A percentile compares a stretch with the other conserved stretches of the same genome.
Conservation (phyloP, 1,140 invertebrate genomes). For the Andrena cerasifolii region DNA sequence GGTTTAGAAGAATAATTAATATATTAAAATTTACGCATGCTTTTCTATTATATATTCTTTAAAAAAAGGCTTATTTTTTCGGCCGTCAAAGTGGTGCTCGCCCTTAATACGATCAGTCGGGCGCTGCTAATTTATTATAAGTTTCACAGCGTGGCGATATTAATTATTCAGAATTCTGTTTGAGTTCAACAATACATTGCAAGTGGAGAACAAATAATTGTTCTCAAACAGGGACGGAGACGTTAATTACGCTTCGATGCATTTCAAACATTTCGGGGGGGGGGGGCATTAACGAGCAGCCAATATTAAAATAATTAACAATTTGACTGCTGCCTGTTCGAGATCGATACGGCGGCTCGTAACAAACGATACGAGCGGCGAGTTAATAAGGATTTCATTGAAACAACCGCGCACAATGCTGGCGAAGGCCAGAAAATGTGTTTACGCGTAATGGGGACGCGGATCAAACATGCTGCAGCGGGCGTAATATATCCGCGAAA, state of each 20-base stretch:
- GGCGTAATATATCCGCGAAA: background rate
- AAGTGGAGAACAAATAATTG: background rate
- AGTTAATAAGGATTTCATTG: conserved; percentile 6
- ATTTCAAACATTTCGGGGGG: background rate
- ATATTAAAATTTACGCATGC: too few species aligned
- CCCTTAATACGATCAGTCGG: too few species aligned
- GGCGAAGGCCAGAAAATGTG: background rate
- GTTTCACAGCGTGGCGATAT: background rate
- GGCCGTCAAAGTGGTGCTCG: too few species aligned
- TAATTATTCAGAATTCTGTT: background rate
- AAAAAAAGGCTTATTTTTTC: too few species aligned
- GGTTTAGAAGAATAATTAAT: too few species aligned
- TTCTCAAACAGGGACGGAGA: background rate
- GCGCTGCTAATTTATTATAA: too few species aligned
- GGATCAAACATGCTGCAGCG: too few species aligned
- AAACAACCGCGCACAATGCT: background rate
- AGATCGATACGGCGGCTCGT: background rate
- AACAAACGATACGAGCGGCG: background rate
- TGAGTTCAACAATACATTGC: background rate
- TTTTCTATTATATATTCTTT: too few species aligned
- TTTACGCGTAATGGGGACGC: background rate
- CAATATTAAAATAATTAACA: background rate
- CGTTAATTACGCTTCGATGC: background rate
- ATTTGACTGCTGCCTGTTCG: background rate
- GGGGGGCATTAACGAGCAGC: background rate